phyloP scores from a whole-genome alignment of 2,888 invertebrate species.

The Orgyia antiqua region DNA sequence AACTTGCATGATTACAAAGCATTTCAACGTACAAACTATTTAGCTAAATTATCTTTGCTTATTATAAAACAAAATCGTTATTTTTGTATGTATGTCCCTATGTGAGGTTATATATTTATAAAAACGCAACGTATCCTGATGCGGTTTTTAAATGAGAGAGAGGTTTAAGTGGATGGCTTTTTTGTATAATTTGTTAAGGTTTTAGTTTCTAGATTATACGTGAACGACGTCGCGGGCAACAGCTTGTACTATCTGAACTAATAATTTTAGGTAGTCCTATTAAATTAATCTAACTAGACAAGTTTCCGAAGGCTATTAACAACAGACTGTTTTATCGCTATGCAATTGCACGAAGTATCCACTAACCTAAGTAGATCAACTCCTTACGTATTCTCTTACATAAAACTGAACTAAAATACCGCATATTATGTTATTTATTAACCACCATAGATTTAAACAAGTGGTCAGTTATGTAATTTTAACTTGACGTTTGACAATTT shows the following conservation, averaged over 20 bases:
- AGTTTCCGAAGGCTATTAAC: background rate
- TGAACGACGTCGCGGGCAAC: too few relatives aligned
- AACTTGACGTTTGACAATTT: conserved; percentile 5
- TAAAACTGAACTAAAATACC: conserved; percentile 14
- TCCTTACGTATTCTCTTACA: conserved; percentile 16
- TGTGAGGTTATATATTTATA: too few relatives aligned
- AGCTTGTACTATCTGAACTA: background rate
- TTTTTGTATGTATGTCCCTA: too few relatives aligned
- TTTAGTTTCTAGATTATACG: too few relatives aligned
- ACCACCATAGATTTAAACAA: conserved; percentile 1
- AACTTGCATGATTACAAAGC: too few relatives aligned
- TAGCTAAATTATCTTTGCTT: too few relatives aligned
- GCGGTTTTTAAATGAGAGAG: too few relatives aligned
- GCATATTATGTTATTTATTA: conserved; percentile 18
- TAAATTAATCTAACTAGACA: background rate
- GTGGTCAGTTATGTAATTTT: conserved; percentile 7
- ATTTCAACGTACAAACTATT: too few relatives aligned
- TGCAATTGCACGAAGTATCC: conserved; percentile 1
- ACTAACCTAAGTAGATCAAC: conserved; percentile 12
- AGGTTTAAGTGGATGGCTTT: too few relatives aligned
- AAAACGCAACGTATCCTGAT: background rate
- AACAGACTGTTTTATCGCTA: background rate
- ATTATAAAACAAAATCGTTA: too few relatives aligned
- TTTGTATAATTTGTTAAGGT: too few relatives aligned
- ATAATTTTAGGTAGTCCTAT: too few relatives aligned